Percentiles rank a stretch among this genome's conserved stretches.
phyloP scores from a whole-genome alignment of 2,888 invertebrate species.

The Malacosoma neustria region DNA sequence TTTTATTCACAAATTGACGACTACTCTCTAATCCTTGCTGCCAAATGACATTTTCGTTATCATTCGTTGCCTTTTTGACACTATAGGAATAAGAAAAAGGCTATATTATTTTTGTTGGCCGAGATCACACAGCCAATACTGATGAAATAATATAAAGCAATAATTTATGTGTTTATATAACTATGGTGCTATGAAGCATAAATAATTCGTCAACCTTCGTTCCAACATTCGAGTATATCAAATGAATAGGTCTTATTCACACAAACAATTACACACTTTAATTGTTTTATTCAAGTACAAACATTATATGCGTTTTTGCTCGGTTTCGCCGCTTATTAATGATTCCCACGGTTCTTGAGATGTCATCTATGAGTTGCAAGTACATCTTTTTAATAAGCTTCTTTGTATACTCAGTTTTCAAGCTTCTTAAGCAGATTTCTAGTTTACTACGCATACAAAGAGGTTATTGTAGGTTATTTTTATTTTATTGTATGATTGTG shows the following conservation, averaged over 20 bases:
- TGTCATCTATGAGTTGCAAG: conserved; percentile 5
- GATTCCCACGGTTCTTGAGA: conserved; percentile 4
- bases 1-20: too few species aligned
- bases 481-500: too few species aligned
- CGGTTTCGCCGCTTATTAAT: neutral
- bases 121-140: too few species aligned
- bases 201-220: neutral
- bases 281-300: neutral
- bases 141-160: too few species aligned
- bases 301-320: neutral
- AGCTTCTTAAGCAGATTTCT: neutral
- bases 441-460: too few species aligned
- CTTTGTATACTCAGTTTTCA: neutral
- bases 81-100: too few species aligned
- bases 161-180: neutral
- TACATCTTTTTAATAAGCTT: conserved; percentile 1
- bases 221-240: neutral
- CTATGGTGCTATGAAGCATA: neutral
- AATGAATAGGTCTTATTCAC: neutral
- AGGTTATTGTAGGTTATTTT: too few species aligned
- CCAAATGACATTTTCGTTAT: too few species aligned
- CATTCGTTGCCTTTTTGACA: too few species aligned
- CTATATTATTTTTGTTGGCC: too few species aligned
- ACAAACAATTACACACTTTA: neutral
- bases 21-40: too few species aligned